These are phyloP conservation scores for Paelopatides confundens DNA, from an alignment of 53 echinoderm and acorn worm genomes.

Conservation along the genomic window DNA sequence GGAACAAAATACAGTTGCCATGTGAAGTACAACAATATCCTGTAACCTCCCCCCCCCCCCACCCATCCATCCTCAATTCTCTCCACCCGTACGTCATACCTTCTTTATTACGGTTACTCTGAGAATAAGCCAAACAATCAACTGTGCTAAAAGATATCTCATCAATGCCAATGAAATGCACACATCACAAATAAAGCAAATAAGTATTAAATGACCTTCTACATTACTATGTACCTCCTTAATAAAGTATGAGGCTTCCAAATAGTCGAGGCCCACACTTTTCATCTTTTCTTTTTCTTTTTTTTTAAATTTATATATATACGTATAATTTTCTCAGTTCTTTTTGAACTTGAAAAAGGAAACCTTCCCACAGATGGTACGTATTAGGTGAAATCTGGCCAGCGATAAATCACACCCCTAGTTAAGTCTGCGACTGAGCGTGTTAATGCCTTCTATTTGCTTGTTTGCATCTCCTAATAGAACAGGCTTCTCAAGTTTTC, in stretches of 20 bases:
- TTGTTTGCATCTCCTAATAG: slow-evolving; percentile 16
- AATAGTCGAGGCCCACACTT: not conserved
- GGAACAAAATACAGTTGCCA: too few relatives aligned
- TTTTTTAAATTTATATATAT: not conserved
- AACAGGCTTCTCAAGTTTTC: not conserved
- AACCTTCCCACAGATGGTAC: slow-evolving; percentile 19
- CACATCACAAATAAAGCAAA: too few relatives aligned
- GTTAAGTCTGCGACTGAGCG: slow-evolving; percentile 1
- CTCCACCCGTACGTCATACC: too few relatives aligned
- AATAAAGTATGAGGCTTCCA: not conserved
- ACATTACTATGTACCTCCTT: not conserved
- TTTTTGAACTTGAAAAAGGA: not conserved
- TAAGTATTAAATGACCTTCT: too few relatives aligned
- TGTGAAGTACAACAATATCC: too few relatives aligned
- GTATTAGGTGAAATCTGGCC: slow-evolving; percentile 11
- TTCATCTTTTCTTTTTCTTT: not conserved
- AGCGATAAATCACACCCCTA: slow-evolving; percentile 8
- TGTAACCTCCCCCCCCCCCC: too few relatives aligned
- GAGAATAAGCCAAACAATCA: too few relatives aligned
- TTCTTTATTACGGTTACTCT: too few relatives aligned
- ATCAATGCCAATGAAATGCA: too few relatives aligned
- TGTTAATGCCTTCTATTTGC: slow-evolving; percentile 18
- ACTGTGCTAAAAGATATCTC: too few relatives aligned
- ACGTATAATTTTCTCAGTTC: not conserved
- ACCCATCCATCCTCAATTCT: too few relatives aligned